Percentiles rank a stretch among this genome's conserved stretches.
phyloP scores from a whole-genome alignment of 2,113 vertebrate genomes.

The Rhabdomys dilectus region DNA sequence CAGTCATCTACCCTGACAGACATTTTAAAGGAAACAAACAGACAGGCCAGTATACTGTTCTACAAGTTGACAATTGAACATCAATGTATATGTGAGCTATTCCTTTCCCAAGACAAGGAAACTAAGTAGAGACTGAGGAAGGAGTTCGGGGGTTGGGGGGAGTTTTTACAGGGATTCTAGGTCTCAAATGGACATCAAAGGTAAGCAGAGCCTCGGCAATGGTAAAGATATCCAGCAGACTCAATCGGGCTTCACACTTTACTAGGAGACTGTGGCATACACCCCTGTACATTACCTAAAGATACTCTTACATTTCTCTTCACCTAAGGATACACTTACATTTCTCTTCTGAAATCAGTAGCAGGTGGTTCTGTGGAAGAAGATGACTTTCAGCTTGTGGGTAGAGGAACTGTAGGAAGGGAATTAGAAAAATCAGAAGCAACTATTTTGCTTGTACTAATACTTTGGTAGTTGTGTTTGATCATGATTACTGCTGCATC shows the following conservation, averaged over 20 bases:
- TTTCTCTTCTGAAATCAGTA: constrained; percentile 96
- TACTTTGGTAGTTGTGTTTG: constrained; percentile 16
- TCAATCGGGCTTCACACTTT: not conserved
- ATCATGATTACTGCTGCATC: not conserved
- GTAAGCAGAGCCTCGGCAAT: not conserved
- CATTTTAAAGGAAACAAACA: not conserved
- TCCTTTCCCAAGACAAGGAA: not conserved
- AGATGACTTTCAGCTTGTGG: constrained; percentile 84
- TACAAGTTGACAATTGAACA: not conserved
- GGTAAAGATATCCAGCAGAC: not conserved
- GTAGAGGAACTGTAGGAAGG: constrained; percentile 92
- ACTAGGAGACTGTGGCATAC: not conserved
- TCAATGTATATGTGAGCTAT: not conserved
- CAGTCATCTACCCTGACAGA: not conserved
- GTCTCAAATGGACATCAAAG: not conserved
- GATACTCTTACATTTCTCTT: constrained; percentile 95
- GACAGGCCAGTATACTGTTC: not conserved
- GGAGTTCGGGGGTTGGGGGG: not conserved
- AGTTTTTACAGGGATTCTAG: not conserved
- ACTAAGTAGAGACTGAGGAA: not conserved
- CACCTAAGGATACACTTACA: constrained; percentile 90
- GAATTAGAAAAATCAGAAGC: constrained; percentile 68
- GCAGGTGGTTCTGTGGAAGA: constrained; percentile 91
- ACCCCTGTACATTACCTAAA: constrained; percentile 39
- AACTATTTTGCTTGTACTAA: constrained; percentile 5